A percentile compares a stretch with the other conserved stretches of the same genome.
Evolutionary conservation across 35 echinoderm and acorn worm species (phyloP).

Genomic region (Amphiura filiformis): DNA sequence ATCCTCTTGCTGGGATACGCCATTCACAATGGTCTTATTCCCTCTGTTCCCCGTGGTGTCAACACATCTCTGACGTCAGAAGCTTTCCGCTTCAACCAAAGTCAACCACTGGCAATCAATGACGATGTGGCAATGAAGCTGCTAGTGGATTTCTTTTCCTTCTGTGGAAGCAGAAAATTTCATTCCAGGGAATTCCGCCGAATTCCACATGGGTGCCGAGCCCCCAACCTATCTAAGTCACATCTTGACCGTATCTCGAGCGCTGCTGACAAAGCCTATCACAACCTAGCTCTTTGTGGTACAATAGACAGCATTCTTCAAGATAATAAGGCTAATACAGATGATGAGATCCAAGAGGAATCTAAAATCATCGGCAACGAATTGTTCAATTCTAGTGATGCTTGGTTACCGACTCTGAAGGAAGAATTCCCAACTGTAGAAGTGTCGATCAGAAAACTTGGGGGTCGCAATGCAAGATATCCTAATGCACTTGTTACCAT

Average conservation of each 20-base stretch:
- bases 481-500: background rate
- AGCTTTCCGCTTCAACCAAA: too few species aligned
- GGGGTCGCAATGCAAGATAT: background rate
- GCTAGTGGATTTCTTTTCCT: background rate
- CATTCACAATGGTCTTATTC: background rate
- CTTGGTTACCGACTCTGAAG: background rate
- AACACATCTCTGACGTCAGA: background rate
- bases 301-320: background rate
- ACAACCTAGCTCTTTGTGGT: constrained; percentile 9
- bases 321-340: too few species aligned
- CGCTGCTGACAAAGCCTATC: background rate
- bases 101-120: background rate
- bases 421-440: background rate
- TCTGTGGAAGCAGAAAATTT: background rate
- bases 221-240: background rate
- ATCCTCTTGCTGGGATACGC: background rate
- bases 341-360: background rate
- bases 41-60: too few species aligned
- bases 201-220: background rate
- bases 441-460: background rate
- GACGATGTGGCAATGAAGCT: background rate
- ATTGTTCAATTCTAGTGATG: background rate
- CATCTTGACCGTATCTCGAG: background rate
- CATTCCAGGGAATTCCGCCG: too few species aligned
- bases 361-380: background rate